Percentiles rank a stretch among this genome's conserved stretches.
Conservation (phyloP, 2,113 vertebrate genomes). For the Aspiorhynchus laticeps region DNA sequence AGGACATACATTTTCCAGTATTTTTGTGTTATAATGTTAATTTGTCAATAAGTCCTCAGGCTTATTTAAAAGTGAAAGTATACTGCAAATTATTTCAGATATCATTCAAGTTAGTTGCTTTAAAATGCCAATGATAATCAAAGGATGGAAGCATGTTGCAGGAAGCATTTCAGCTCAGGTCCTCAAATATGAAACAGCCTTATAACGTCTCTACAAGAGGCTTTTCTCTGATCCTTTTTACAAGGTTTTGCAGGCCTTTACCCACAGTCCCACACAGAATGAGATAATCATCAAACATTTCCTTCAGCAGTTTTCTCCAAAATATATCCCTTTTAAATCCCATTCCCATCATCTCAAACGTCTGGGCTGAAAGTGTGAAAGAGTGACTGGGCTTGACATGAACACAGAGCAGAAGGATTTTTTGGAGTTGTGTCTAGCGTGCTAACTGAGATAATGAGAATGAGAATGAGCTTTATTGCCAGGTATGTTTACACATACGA, state of each 20-base stretch:
- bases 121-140: too few relatives aligned
- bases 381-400: neutral
- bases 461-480: too few relatives aligned
- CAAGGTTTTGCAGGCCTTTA: neutral
- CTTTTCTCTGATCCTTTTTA: constrained; percentile 1
- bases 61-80: neutral
- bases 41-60: too few relatives aligned
- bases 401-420: neutral
- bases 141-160: neutral
- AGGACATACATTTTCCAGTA: neutral
- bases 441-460: neutral
- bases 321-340: neutral
- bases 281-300: constrained; percentile 14
- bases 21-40: too few relatives aligned
- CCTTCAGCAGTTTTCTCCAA: neutral
- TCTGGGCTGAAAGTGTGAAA: neutral
- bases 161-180: neutral
- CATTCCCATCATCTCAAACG: neutral
- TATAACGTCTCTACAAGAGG: neutral
- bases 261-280: neutral
- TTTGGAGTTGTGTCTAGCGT: neutral
- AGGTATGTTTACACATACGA: too few relatives aligned
- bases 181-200: neutral
- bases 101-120: neutral
- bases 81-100: neutral